These are phyloP conservation scores for Osmoderma eremita DNA, from an alignment of 2,888 invertebrate species.

Conservation along the genomic window DNA sequence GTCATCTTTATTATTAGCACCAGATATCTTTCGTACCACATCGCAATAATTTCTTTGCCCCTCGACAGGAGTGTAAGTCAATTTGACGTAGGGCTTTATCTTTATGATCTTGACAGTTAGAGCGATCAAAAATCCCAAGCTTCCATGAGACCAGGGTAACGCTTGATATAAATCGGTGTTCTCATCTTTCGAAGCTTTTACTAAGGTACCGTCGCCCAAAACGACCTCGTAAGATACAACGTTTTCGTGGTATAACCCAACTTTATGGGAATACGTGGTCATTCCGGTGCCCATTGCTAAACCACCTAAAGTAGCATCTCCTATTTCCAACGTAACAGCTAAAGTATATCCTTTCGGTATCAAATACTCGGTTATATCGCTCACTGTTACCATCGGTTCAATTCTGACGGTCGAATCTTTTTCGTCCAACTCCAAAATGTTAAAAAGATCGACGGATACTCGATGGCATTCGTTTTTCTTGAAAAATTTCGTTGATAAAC, in stretches of 20 bases:
- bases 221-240: conserved; percentile 74
- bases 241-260: conserved; percentile 75
- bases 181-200: conserved; percentile 68
- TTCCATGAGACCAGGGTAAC: conserved; percentile 75
- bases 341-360: conserved; percentile 74
- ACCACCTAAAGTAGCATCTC: conserved; percentile 76
- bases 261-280: conserved; percentile 79
- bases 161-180: conserved; percentile 69
- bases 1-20: conserved; percentile 60
- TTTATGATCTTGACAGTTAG: conserved; percentile 72
- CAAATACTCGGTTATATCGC: conserved; percentile 72
- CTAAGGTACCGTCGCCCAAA: conserved; percentile 70
- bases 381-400: conserved; percentile 76
- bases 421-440: conserved; percentile 71
- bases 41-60: conserved; percentile 73
- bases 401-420: conserved; percentile 69
- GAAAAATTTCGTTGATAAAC: conserved; percentile 75
- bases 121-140: conserved; percentile 73
- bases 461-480: conserved; percentile 72
- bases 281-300: conserved; percentile 77
- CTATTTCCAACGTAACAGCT: conserved; percentile 75
- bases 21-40: conserved; percentile 70
- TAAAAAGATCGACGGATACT: conserved; percentile 71
- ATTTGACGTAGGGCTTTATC: conserved; percentile 73
- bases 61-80: conserved; percentile 72